These are phyloP conservation scores for Andrena bucephala DNA, from an alignment of 2,888 invertebrate genomes.

Conservation along the genomic window DNA sequence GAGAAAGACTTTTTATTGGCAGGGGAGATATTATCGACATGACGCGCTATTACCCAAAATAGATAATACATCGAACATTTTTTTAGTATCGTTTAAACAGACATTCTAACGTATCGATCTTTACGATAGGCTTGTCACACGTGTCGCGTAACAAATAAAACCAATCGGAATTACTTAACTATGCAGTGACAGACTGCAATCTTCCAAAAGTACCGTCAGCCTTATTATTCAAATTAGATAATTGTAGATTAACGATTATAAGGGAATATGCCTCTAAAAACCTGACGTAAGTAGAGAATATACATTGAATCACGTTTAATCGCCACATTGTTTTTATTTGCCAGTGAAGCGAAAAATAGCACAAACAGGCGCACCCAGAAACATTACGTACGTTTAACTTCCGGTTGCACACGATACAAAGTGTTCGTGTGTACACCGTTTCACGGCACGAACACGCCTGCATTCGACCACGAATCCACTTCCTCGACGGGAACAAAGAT, in stretches of 20 bases:
- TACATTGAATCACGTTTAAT: constrained; percentile 45
- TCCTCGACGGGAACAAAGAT: constrained; percentile 82
- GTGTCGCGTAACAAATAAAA: neutral
- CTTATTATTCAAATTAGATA: neutral
- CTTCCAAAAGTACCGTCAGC: neutral
- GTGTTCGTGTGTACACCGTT: constrained; percentile 47
- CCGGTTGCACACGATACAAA: constrained; percentile 71
- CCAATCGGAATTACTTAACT: neutral
- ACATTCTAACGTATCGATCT: neutral
- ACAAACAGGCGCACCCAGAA: constrained; percentile 80
- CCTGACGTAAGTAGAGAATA: neutral
- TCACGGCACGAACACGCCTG: constrained; percentile 48
- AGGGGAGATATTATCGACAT: neutral
- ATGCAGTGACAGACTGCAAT: neutral
- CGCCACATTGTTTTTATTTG: constrained; percentile 81
- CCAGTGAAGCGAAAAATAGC: constrained; percentile 84
- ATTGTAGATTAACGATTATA: neutral
- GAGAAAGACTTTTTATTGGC: constrained; percentile 20
- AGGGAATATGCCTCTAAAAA: neutral
- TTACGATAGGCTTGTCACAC: neutral
- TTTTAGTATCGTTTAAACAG: neutral
- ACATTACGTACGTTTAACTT: constrained; percentile 80
- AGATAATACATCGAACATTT: neutral
- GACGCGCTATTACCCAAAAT: neutral
- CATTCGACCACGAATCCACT: constrained; percentile 74